These are phyloP conservation scores for Melospiza georgiana DNA, from an alignment of 2,113 vertebrate species.

Conservation along the genomic window DNA sequence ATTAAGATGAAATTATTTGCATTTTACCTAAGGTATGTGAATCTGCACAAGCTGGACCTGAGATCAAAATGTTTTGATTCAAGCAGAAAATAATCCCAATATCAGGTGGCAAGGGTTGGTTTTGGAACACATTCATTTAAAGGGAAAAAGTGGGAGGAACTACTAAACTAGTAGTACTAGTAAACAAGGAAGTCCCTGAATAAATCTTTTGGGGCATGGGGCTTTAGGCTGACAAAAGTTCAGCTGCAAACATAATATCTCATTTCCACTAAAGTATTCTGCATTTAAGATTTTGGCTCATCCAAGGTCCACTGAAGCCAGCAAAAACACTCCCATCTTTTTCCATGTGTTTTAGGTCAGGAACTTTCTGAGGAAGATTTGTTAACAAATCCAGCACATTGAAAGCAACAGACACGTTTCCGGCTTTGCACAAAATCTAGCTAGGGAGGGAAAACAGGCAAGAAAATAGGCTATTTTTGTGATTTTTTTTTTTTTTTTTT, in stretches of 20 bases:
- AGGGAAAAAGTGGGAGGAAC: background rate
- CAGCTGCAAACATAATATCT: conserved; percentile 11
- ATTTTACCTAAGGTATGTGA: background rate
- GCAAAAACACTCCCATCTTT: conserved; percentile 55
- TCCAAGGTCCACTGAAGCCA: conserved; percentile 15
- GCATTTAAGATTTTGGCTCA: conserved; percentile 35
- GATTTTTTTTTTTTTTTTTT: background rate
- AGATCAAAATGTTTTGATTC: background rate
- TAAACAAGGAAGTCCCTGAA: conserved; percentile 49
- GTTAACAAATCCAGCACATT: background rate
- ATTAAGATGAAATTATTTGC: background rate
- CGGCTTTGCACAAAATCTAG: background rate
- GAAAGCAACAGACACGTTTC: background rate
- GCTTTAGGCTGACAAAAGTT: conserved; percentile 3
- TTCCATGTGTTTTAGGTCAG: conserved; percentile 43
- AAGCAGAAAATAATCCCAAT: background rate
- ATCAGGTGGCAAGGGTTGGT: background rate
- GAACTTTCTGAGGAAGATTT: conserved; percentile 38
- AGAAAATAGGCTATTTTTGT: background rate
- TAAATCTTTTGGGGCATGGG: background rate
- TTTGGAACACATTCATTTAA: background rate
- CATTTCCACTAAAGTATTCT: conserved; percentile 42
- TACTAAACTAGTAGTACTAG: background rate
- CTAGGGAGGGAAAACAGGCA: background rate
- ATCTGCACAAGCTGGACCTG: background rate